Evolutionary conservation across 2,113 vertebrate species (phyloP).

Genomic region (Anseranas semipalmata): DNA sequence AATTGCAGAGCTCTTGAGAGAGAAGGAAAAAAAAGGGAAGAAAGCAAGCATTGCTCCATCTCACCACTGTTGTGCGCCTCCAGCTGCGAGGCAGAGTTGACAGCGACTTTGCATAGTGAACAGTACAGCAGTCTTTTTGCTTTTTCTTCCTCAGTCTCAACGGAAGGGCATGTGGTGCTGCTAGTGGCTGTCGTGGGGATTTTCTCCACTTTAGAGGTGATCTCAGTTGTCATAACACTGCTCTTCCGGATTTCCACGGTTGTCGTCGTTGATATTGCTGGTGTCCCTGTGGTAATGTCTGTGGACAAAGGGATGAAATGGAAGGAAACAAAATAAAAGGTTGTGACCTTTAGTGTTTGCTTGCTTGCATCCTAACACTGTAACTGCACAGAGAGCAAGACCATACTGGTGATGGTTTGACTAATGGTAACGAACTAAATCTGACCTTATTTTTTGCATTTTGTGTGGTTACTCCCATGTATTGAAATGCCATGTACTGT

Average conservation of each 20-base stretch:
- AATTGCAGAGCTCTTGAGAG: constrained; percentile 67
- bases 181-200: constrained; percentile 72
- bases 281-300: constrained; percentile 77
- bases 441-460: background rate
- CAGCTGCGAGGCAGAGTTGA: constrained; percentile 96
- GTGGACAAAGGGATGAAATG: constrained; percentile 20
- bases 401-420: background rate
- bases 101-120: constrained; percentile 97
- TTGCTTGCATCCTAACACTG: background rate
- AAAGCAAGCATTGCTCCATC: constrained; percentile 50
- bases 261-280: constrained; percentile 74
- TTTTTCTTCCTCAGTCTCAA: constrained; percentile 95
- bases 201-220: constrained; percentile 80
- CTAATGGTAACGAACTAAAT: background rate
- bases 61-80: constrained; percentile 98
- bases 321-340: background rate
- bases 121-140: constrained; percentile 95
- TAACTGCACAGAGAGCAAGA: background rate
- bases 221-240: constrained; percentile 76
- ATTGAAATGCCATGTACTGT: background rate
- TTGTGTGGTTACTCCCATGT: background rate
- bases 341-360: background rate
- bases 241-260: constrained; percentile 71
- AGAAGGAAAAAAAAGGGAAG: constrained; percentile 11
- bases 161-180: constrained; percentile 71